Conservation (phyloP, 2,113 vertebrate species). For the Coptodon rendalli region DNA sequence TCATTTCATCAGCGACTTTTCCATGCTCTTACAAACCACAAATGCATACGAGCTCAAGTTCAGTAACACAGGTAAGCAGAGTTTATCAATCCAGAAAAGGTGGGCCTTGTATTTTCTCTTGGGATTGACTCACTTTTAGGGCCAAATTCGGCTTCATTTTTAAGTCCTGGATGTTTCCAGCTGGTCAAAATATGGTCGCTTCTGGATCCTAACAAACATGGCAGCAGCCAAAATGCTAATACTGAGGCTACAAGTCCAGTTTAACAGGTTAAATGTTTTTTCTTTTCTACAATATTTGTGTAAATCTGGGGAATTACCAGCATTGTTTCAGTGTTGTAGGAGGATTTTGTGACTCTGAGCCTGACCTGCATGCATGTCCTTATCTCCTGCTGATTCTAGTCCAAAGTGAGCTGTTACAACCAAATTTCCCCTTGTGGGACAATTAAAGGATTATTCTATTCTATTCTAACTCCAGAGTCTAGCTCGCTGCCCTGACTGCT, state of each 20-base stretch:
- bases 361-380: no score
- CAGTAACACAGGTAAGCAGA: background rate
- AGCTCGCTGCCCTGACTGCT: constrained; percentile 41
- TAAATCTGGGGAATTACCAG: background rate
- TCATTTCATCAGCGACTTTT: background rate
- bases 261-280: accelerated
- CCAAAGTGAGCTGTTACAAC: background rate
- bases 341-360: background rate
- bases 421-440: background rate
- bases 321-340: background rate
- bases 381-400: background rate
- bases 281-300: background rate
- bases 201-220: background rate
- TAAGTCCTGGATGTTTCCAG: background rate
- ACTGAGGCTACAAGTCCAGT: background rate
- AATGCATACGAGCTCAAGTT: background rate
- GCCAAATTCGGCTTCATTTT: accelerated
- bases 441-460: background rate
- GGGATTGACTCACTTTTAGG: background rate
- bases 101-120: background rate
- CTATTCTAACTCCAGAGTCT: background rate
- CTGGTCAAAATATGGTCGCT: background rate
- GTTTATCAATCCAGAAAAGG: background rate
- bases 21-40: background rate
- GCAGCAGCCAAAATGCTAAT: background rate